These are phyloP conservation scores for Theretra japonica DNA, from an alignment of 2,888 invertebrate genomes.

Conservation along the genomic window DNA sequence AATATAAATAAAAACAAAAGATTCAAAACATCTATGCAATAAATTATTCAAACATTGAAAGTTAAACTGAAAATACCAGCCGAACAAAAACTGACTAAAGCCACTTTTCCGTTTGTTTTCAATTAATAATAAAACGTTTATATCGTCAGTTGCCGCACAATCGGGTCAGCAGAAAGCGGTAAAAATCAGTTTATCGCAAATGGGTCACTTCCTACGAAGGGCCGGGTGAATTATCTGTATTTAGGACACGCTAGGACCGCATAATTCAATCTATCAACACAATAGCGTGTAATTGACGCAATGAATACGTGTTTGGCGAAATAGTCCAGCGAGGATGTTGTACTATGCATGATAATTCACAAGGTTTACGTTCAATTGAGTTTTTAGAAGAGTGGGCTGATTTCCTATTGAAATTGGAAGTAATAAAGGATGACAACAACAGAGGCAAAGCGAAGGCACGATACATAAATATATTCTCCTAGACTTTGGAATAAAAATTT, in stretches of 20 bases:
- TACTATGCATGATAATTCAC: neutral
- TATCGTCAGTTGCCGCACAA: neutral
- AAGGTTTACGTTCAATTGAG: neutral
- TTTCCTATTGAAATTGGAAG: too few relatives aligned
- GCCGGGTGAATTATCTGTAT: conserved; percentile 20
- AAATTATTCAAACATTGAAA: too few relatives aligned
- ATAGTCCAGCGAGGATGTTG: neutral
- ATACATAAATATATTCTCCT: too few relatives aligned
- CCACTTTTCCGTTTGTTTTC: conserved; percentile 2
- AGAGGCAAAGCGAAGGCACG: too few relatives aligned
- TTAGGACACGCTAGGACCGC: conserved; percentile 20
- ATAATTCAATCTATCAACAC: conserved; percentile 42
- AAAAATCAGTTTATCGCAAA: conserved; percentile 28
- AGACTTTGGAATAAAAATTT: too few relatives aligned
- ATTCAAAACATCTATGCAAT: too few relatives aligned
- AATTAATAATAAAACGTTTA: neutral
- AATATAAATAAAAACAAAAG: too few relatives aligned
- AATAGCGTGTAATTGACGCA: conserved; percentile 38
- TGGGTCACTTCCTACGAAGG: conserved; percentile 28
- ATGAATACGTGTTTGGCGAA: conserved; percentile 29
- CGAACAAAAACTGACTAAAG: too few relatives aligned
- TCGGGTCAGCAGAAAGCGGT: neutral
- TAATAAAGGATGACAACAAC: too few relatives aligned
- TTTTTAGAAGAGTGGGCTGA: neutral
- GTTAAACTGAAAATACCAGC: too few relatives aligned